Percentiles rank a stretch among this genome's conserved stretches.
These are phyloP conservation scores for Agrenia bidenticulata DNA, from an alignment of 2,888 invertebrate genomes.

Conservation along the genomic window DNA sequence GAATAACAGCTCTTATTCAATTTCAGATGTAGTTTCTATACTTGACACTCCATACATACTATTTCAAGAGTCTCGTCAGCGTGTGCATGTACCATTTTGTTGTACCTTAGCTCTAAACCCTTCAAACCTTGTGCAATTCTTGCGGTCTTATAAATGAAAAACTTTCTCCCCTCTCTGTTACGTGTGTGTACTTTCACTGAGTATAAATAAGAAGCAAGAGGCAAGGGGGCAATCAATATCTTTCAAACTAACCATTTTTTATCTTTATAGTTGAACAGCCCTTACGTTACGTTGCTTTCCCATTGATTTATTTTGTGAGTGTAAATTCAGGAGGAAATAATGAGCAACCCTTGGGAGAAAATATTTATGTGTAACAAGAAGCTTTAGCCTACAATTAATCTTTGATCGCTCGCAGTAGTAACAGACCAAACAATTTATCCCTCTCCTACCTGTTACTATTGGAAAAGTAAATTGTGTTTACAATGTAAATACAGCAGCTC, in stretches of 20 bases:
- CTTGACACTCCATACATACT: constrained; percentile 14
- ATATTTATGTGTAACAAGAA: too few species aligned
- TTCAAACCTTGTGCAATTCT: background rate
- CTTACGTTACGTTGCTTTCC: background rate
- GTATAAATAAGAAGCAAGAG: constrained; percentile 11
- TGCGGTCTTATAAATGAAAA: background rate
- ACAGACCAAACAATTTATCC: too few species aligned
- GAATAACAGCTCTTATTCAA: background rate
- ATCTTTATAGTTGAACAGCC: background rate
- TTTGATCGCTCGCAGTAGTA: too few species aligned
- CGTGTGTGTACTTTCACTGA: background rate
- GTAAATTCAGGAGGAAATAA: background rate
- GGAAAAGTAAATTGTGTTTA: too few species aligned
- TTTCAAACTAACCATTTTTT: constrained; percentile 15
- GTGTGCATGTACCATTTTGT: too few species aligned
- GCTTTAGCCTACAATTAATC: too few species aligned
- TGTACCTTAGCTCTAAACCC: too few species aligned
- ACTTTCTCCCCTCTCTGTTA: background rate
- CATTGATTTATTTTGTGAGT: constrained; percentile 15
- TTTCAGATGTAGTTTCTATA: constrained; percentile 19
- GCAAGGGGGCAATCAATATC: constrained; percentile 17
- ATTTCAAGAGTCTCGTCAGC: too few species aligned
- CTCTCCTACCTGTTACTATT: too few species aligned
- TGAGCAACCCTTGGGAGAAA: too few species aligned
- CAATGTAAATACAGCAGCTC: too few species aligned